Percentiles rank a stretch among this genome's conserved stretches.
Conservation (phyloP, 2,113 vertebrate genomes). For the Neolamprologus modestus region DNA sequence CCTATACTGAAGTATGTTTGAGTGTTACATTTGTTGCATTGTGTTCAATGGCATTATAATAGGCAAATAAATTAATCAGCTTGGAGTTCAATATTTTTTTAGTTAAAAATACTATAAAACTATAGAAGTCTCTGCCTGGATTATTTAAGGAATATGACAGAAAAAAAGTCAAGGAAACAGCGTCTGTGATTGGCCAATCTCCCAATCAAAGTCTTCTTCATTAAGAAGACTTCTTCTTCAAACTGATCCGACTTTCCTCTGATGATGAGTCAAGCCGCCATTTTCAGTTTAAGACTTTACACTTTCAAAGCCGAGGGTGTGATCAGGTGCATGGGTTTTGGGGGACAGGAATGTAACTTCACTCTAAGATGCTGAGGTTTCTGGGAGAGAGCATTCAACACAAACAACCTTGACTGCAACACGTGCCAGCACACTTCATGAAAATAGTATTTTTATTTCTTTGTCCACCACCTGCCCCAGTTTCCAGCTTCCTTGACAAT, state of each 20-base stretch:
- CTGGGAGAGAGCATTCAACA: not conserved
- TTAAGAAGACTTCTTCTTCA: no score
- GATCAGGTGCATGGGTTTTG: not conserved
- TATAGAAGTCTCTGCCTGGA: not conserved
- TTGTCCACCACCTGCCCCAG: not conserved
- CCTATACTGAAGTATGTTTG: not conserved
- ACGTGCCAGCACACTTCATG: not conserved
- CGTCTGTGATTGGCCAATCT: not conserved
- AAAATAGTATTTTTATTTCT: not conserved
- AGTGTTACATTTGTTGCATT: not conserved
- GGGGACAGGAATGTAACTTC: not conserved
- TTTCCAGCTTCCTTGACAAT: not conserved
- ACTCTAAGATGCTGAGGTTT: not conserved
- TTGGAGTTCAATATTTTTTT: not conserved
- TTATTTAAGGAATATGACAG: not conserved
- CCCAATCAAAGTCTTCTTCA: not conserved
- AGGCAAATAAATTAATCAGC: not conserved
- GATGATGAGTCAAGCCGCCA: fast-evolving
- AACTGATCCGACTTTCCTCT: fast-evolving
- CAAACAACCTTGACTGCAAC: not conserved
- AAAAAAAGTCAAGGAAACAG: not conserved
- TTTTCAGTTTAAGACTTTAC: not conserved
- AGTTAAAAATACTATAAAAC: not conserved
- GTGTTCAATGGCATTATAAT: not conserved
- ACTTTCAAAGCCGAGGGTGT: not conserved